phyloP scores from a whole-genome alignment of 64 coral and sea anemone species.

The Actinia tenebrosa region DNA sequence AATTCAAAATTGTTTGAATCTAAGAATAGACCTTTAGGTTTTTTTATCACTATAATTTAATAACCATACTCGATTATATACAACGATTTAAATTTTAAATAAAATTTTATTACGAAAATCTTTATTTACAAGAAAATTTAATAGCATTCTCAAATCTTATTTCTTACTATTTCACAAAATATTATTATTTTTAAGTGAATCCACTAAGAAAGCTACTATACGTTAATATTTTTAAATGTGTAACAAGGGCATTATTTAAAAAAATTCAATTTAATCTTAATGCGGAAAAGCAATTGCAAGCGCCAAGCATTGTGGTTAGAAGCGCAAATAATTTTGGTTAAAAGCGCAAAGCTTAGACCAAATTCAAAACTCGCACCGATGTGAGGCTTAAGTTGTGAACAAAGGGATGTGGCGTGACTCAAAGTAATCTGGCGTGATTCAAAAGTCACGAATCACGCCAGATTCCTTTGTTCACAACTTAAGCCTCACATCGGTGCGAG shows the following conservation, averaged over 20 bases:
- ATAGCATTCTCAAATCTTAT: background rate
- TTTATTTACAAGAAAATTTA: background rate
- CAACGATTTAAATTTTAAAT: background rate
- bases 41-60: background rate
- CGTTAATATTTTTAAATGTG: too few relatives aligned
- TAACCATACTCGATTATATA: background rate
- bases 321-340: background rate
- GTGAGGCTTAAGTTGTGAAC: too few relatives aligned
- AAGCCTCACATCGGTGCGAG: too few relatives aligned
- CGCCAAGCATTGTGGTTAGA: background rate
- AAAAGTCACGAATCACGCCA: too few relatives aligned
- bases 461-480: too few relatives aligned
- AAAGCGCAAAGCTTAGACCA: too few relatives aligned
- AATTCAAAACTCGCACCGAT: too few relatives aligned
- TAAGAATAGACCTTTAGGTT: background rate
- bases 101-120: background rate
- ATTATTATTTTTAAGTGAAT: background rate
- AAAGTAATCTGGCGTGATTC: too few relatives aligned
- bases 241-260: too few relatives aligned
- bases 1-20: background rate
- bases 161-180: background rate
- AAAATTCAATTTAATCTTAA: too few relatives aligned
- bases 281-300: background rate
- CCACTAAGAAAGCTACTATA: too few relatives aligned
- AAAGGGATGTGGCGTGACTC: too few relatives aligned